These are phyloP conservation scores for Leiothrix lutea DNA, from an alignment of 2,113 vertebrate genomes.

Conservation along the genomic window DNA sequence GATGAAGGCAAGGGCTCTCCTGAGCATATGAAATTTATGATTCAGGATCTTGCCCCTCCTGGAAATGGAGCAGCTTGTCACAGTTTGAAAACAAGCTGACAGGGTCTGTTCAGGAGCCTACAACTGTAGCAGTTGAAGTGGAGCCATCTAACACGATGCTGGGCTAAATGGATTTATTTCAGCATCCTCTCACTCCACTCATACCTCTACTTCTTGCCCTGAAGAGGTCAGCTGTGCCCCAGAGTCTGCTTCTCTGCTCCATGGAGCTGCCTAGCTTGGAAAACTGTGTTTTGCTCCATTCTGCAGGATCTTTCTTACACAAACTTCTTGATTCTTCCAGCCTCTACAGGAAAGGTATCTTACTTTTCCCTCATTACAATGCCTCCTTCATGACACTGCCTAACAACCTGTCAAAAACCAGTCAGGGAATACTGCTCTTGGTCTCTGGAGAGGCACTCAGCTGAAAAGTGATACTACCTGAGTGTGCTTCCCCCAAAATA, in stretches of 20 bases:
- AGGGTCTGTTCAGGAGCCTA: neutral
- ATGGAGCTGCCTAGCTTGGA: neutral
- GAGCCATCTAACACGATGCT: neutral
- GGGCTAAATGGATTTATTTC: neutral
- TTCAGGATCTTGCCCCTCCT: neutral
- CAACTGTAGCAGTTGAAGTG: neutral
- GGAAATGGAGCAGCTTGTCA: neutral
- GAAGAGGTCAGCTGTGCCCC: neutral
- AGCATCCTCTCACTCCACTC: neutral
- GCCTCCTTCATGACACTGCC: neutral
- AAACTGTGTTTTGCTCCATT: fast-evolving
- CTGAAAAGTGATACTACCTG: neutral
- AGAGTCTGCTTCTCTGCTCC: neutral
- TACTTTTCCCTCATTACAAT: neutral
- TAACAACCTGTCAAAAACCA: neutral
- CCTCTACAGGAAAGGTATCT: neutral
- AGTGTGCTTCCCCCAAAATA: neutral
- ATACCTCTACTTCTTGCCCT: neutral
- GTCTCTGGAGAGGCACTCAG: neutral
- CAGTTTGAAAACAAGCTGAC: neutral
- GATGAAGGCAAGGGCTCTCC: neutral
- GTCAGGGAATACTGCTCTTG: neutral
- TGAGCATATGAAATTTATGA: neutral
- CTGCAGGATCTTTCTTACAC: neutral
- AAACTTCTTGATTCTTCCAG: neutral